phyloP scores from a whole-genome alignment of 2,797 vertebrate genomes.

The Ambastaia sidthimunki region DNA sequence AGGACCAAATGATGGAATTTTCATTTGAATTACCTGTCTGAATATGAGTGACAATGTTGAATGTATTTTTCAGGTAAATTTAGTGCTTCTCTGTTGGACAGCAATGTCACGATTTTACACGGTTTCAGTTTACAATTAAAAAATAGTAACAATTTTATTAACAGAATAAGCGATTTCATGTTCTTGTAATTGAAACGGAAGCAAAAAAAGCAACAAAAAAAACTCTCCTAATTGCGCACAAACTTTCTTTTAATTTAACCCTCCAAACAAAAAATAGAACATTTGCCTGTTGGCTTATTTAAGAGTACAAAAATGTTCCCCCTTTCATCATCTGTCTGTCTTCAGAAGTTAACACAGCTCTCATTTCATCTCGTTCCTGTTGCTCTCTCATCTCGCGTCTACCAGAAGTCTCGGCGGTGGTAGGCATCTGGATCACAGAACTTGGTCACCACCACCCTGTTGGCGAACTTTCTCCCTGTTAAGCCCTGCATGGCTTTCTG shows the following conservation, averaged over 20 bases:
- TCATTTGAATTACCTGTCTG: neutral
- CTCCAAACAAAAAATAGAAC: conserved; percentile 26
- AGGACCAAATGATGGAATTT: neutral
- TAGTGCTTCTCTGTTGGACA: conserved; percentile 33
- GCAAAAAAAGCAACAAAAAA: conserved; percentile 25
- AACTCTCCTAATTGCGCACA: conserved; percentile 44
- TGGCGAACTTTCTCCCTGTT: conserved; percentile 93
- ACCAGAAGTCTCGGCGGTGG: conserved; percentile 94
- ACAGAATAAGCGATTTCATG: conserved; percentile 39
- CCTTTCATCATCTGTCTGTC: conserved; percentile 33
- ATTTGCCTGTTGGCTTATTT: conserved; percentile 34
- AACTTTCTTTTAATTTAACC: conserved; percentile 43
- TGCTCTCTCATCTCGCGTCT: conserved; percentile 61
- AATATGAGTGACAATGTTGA: neutral
- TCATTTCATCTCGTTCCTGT: neutral
- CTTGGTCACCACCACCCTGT: conserved; percentile 95
- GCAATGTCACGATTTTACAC: conserved; percentile 38
- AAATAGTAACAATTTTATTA: conserved; percentile 47
- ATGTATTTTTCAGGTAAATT: neutral
- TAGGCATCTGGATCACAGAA: conserved; percentile 95
- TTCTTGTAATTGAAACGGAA: conserved; percentile 59
- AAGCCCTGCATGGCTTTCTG: conserved; percentile 97
- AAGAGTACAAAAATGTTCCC: conserved; percentile 42
- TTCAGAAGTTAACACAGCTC: conserved; percentile 39
- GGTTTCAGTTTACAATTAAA: conserved; percentile 48